phyloP scores from a whole-genome alignment of 2,888 invertebrate species.

The Sarcophaga rosellei region DNA sequence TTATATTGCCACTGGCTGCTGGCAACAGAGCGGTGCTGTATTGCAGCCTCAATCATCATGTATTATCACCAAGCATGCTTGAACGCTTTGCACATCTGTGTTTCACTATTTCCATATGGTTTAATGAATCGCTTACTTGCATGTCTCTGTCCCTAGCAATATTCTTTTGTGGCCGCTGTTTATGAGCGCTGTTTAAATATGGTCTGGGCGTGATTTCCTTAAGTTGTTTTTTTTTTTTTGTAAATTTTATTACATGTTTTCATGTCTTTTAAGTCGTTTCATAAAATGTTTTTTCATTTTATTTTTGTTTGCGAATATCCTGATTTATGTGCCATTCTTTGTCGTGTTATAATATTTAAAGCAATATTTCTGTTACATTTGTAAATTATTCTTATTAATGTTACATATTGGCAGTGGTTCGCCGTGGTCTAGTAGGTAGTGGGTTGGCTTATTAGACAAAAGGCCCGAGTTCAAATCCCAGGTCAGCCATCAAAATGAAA shows the following conservation, averaged over 20 bases:
- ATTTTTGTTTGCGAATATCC: conserved; percentile 52
- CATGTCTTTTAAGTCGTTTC: conserved; percentile 19
- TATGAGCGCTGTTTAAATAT: conserved; percentile 36
- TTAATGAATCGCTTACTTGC: conserved; percentile 51
- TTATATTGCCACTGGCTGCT: conserved; percentile 32
- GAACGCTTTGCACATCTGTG: conserved; percentile 68
- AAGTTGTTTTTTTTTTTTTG: conserved; percentile 36
- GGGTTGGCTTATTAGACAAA: too few relatives aligned
- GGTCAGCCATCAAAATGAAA: too few relatives aligned
- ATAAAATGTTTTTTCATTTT: background rate
- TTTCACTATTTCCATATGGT: conserved; percentile 65
- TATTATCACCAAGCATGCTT: conserved; percentile 54
- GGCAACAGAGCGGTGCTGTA: conserved; percentile 20
- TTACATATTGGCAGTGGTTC: background rate
- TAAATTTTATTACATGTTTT: conserved; percentile 19
- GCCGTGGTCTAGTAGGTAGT: too few relatives aligned
- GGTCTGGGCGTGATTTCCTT: conserved; percentile 65
- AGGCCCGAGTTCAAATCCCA: too few relatives aligned
- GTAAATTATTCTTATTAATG: conserved; percentile 48
- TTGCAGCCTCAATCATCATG: conserved; percentile 24
- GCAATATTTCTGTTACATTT: background rate
- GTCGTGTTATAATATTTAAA: background rate
- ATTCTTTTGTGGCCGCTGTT: conserved; percentile 43
- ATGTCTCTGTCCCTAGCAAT: conserved; percentile 9
- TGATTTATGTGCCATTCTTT: conserved; percentile 55